Conservation (phyloP, 2,888 invertebrate genomes). For the Saturnia japonica region DNA sequence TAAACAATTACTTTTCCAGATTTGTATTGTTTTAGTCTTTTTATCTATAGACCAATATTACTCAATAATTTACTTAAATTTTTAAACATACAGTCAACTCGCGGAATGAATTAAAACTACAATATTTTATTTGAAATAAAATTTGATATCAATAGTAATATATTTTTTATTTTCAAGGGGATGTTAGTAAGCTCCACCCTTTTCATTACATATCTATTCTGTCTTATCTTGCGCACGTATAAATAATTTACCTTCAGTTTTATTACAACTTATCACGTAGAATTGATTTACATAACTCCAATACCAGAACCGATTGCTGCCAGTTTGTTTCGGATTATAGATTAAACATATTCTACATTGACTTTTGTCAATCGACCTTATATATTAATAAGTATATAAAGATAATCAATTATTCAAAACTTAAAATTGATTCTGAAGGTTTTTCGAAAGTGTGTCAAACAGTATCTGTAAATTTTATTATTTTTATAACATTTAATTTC, state of each 20-base stretch:
- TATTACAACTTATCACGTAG: not conserved
- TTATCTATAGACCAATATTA: no score
- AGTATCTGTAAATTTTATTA: not conserved
- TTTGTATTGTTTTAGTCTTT: no score
- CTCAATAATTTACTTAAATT: no score
- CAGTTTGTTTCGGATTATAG: not conserved
- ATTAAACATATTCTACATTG: not conserved
- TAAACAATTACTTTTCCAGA: no score
- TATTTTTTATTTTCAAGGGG: no score
- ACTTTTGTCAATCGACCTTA: not conserved
- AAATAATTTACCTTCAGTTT: not conserved
- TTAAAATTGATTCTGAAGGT: not conserved
- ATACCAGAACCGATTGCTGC: not conserved
- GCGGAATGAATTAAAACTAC: no score
- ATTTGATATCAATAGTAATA: no score
- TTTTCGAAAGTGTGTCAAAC: not conserved
- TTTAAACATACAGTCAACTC: no score
- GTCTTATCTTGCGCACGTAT: not conserved
- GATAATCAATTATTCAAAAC: no score
- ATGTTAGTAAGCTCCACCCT: not conserved
- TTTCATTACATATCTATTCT: not conserved
- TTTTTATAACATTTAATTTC: not conserved
- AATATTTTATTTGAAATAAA: no score
- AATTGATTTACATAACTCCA: not conserved
- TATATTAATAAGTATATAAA: not conserved